A percentile compares a stretch with the other conserved stretches of the same genome.
phyloP scores from a whole-genome alignment of 2,888 invertebrate species.

The Hofmannophila pseudospretella region DNA sequence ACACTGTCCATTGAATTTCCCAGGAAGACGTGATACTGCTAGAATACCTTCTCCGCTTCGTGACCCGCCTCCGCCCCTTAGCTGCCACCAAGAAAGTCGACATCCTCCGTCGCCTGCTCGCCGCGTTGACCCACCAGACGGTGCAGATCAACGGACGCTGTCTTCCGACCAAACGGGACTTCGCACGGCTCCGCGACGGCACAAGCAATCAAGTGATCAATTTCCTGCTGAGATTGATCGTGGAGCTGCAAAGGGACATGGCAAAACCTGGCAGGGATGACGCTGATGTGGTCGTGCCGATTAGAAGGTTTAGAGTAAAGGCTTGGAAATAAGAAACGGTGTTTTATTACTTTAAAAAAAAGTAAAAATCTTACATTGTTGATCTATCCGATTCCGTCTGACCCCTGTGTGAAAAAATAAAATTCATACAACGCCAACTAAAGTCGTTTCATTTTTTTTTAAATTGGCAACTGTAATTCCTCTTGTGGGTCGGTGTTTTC shows the following conservation, averaged over 20 bases:
- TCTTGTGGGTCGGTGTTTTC: no score
- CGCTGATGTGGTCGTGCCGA: conserved; percentile 53
- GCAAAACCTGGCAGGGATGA: conserved; percentile 57
- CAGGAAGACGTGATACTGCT: conserved; percentile 82
- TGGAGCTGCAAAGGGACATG: conserved; percentile 69
- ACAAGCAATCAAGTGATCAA: conserved; percentile 72
- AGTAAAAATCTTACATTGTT: no score
- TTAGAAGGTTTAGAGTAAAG: conserved; percentile 52
- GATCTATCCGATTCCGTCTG: no score
- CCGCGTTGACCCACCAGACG: conserved; percentile 82
- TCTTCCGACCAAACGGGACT: conserved; percentile 59
- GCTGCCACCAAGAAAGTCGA: conserved; percentile 78
- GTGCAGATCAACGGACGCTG: conserved; percentile 51
- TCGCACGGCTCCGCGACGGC: conserved; percentile 75
- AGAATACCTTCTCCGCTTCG: conserved; percentile 85
- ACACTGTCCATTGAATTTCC: no score
- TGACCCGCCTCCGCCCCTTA: conserved; percentile 81
- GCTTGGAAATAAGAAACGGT: conserved; percentile 55
- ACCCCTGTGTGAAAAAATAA: no score
- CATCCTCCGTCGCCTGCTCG: conserved; percentile 80
- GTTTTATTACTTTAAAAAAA: background rate
- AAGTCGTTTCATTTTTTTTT: no score
- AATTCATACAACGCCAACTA: no score
- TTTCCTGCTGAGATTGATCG: conserved; percentile 70
- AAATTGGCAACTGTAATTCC: no score